Conservation (phyloP, 2,797 vertebrate genomes). For the Naso thynnoides region DNA sequence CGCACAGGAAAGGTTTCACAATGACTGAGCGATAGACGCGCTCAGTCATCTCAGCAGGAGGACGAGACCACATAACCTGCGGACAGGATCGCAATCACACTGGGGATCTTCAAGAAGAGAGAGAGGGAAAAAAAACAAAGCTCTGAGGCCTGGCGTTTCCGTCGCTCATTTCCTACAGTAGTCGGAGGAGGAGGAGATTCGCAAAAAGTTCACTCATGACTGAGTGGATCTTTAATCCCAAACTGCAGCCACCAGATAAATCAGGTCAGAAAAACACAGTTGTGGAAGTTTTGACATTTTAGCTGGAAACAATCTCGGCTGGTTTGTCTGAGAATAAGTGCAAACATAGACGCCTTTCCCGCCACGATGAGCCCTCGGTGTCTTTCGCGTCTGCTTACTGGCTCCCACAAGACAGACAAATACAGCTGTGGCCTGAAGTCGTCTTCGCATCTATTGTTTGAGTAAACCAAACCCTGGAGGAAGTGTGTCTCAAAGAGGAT, state of each 20-base stretch:
- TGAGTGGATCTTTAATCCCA: constrained; percentile 29
- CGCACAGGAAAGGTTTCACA: constrained; percentile 68
- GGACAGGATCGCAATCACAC: constrained; percentile 37
- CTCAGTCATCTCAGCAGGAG: constrained; percentile 58
- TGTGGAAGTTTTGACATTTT: constrained; percentile 55
- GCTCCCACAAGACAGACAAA: constrained; percentile 66
- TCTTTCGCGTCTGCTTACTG: constrained; percentile 28
- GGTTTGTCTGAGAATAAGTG: constrained; percentile 48
- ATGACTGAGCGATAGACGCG: constrained; percentile 60
- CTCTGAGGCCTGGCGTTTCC: constrained; percentile 1
- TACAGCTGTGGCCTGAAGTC: constrained; percentile 59
- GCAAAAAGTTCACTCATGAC: constrained; percentile 48
- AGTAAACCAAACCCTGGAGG: constrained; percentile 58
- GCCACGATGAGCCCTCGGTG: constrained; percentile 5
- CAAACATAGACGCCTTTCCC: constrained; percentile 46
- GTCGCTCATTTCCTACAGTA: constrained; percentile 14
- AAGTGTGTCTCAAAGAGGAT: constrained; percentile 68
- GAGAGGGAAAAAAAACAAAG: constrained; percentile 10
- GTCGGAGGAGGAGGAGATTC: constrained; percentile 36
- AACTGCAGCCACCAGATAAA: constrained; percentile 48
- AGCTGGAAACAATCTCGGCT: constrained; percentile 32
- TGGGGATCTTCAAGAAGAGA: constrained; percentile 46
- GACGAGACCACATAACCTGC: constrained; percentile 43
- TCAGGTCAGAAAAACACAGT: constrained; percentile 56
- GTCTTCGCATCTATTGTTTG: constrained; percentile 68